Evolutionary conservation across 2,113 vertebrate genomes (phyloP), one percentile per base, ranked within the genome.

Genomic region (Donacobius atricapilla): DNA sequence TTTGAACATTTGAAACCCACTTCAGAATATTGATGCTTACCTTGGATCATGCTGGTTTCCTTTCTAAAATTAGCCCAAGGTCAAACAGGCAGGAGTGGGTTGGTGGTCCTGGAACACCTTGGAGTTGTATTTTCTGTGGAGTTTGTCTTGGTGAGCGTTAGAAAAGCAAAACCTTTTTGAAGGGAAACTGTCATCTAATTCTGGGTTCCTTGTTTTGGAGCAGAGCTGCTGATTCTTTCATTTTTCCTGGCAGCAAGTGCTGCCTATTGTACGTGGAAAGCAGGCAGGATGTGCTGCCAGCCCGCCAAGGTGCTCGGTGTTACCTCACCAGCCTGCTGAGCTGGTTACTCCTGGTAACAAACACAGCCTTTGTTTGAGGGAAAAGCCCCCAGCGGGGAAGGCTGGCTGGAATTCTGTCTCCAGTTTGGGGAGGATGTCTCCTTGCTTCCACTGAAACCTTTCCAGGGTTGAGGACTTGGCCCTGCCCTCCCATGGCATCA

Each of bases 181-280:
- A 90, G 61, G 90, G 63, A 54, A 94, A 37, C 45, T 19, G 7
- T 64, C 61, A 45, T 39, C 57, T 83, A 63, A 54, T 82, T 94
- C 50, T 82, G 80, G 35, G 61, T 75, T 45, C 80, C 86, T 79
- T 92, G 87, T 94, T 93, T 96, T 94, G 85, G 81, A 87, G 47
- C 82, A 70, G 82, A 82, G 91, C 86, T 95, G 91, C 86, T 87
- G 90, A 47, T 91, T 54, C 91, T 83, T 87, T 64, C 86, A 35
- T 75, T 95, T 92, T 92, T 95, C 87, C 95, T 97, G 96, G 97
- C 97, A 96, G 54, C 82, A 24, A 22, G 75, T 28, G 61, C 68
- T 58, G 72, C 77, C 95, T 30, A 96, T 97, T 97, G 97, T 97
- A 5, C 20, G 44, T 64, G 82, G 84, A 51, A 48, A 83, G 92